Conservation (phyloP, 2,797 vertebrate genomes). For the Nasua narica region DNA sequence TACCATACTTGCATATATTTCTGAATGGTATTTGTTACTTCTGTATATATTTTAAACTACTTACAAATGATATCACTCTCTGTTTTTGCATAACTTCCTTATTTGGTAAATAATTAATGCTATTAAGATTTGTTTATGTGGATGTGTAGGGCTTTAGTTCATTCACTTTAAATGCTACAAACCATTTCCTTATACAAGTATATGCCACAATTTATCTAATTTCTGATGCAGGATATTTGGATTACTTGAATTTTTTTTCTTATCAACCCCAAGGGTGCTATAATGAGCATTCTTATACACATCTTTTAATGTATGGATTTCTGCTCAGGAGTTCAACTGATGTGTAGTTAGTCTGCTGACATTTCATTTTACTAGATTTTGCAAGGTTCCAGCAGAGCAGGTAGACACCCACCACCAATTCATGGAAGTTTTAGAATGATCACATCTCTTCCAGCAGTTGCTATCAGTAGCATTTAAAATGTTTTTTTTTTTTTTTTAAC, state of each 20-base stretch:
- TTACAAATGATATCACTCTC: not conserved
- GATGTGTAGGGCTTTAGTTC: not conserved
- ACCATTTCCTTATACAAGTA: not conserved
- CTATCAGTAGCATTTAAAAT: not conserved
- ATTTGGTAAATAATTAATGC: not conserved
- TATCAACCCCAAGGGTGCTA: not conserved
- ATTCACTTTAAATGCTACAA: not conserved
- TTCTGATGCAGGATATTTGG: not conserved
- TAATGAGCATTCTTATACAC: not conserved
- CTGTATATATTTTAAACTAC: not conserved
- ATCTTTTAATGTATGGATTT: not conserved
- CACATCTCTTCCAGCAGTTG: not conserved
- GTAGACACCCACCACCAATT: not conserved
- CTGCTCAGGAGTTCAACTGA: not conserved
- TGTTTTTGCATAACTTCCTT: not conserved
- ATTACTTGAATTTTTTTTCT: not conserved
- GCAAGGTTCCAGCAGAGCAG: not conserved
- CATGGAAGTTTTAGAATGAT: not conserved
- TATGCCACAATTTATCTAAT: not conserved
- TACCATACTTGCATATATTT: not conserved
- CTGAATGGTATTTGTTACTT: not conserved
- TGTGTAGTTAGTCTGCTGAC: not conserved
- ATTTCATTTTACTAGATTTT: not conserved
- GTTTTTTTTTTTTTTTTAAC: too few relatives aligned
- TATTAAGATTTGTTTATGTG: not conserved